Percentiles rank a stretch among this genome's conserved stretches.
Evolutionary conservation across 1,140 invertebrate genomes (phyloP).

Genomic region (Drosophila mojavensis): DNA sequence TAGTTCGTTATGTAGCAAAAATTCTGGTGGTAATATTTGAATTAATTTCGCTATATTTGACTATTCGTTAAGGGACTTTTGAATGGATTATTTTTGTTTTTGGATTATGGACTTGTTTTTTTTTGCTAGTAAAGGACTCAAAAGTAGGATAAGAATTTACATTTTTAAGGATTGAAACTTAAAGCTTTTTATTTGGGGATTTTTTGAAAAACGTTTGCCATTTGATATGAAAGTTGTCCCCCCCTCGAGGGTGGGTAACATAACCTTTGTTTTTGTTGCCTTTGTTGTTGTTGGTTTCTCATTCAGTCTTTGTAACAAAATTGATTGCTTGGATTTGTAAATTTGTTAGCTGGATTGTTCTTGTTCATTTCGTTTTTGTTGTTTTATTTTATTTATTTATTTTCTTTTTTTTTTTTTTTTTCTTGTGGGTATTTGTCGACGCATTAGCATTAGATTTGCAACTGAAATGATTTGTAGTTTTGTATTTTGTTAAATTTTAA

Average conservation of each 20-base stretch:
- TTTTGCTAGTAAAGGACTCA: conserved; percentile 48
- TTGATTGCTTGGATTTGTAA: conserved; percentile 79
- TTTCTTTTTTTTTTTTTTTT: conserved; percentile 25
- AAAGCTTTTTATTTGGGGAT: conserved; percentile 51
- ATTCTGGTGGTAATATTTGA: conserved; percentile 77
- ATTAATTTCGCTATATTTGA: conserved; percentile 69
- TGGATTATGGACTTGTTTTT: conserved; percentile 48
- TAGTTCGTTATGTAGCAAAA: conserved; percentile 67
- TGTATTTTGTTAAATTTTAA: conserved; percentile 53
- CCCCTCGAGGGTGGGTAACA: conserved; percentile 22
- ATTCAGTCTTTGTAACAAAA: conserved; percentile 77
- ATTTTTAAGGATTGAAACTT: conserved; percentile 35
- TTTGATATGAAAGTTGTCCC: conserved; percentile 48
- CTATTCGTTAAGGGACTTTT: conserved; percentile 61
- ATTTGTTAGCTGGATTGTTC: conserved; percentile 79
- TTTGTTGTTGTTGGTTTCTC: conserved; percentile 40
- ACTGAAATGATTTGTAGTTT: conserved; percentile 51
- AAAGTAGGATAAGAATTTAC: conserved; percentile 16
- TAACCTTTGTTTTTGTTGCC: conserved; percentile 25
- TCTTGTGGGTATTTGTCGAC: conserved; percentile 18
- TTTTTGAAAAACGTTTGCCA: conserved; percentile 40
- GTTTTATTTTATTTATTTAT: conserved; percentile 16
- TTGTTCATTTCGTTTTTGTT: conserved; percentile 54
- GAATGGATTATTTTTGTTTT: conserved; percentile 18
- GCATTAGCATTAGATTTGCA: conserved; percentile 40